Conservation (phyloP, 2,888 invertebrate genomes). For the Drosophila gaucha region DNA sequence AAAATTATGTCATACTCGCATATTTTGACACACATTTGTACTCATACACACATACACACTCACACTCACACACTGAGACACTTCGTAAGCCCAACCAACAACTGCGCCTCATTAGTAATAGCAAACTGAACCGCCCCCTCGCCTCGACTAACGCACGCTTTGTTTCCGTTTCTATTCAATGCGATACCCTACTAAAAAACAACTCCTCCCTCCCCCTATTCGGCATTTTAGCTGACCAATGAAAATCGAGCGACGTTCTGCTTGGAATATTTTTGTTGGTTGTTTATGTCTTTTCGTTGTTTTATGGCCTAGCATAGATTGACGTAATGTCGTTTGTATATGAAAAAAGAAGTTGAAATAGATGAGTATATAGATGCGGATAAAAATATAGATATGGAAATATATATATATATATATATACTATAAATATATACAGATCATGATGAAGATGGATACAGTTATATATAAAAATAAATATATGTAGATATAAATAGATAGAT, state of each 20-base stretch:
- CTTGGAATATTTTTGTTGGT: constrained; percentile 18
- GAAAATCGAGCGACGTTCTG: constrained; percentile 34
- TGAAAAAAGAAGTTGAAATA: not conserved
- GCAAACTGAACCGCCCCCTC: constrained; percentile 27
- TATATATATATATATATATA: not conserved
- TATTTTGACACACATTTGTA: constrained; percentile 59
- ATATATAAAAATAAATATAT: not conserved
- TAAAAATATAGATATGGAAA: not conserved
- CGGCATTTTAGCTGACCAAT: constrained; percentile 52
- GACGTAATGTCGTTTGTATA: not conserved
- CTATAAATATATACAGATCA: not conserved
- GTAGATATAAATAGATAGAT: not conserved
- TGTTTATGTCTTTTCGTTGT: constrained; percentile 23
- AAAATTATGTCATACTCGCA: constrained; percentile 75
- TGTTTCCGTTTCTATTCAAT: constrained; percentile 57
- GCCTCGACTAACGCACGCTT: constrained; percentile 39
- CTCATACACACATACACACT: constrained; percentile 20
- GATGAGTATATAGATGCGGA: not conserved
- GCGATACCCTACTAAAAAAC: constrained; percentile 42
- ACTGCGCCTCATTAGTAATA: constrained; percentile 70
- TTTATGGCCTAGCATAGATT: constrained; percentile 20
- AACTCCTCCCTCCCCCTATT: not conserved
- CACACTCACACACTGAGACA: constrained; percentile 9
- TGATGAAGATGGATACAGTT: not conserved
- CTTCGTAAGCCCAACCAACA: constrained; percentile 38